Conservation (phyloP, 2,888 invertebrate species). For the Drosophila austrosaltans region DNA sequence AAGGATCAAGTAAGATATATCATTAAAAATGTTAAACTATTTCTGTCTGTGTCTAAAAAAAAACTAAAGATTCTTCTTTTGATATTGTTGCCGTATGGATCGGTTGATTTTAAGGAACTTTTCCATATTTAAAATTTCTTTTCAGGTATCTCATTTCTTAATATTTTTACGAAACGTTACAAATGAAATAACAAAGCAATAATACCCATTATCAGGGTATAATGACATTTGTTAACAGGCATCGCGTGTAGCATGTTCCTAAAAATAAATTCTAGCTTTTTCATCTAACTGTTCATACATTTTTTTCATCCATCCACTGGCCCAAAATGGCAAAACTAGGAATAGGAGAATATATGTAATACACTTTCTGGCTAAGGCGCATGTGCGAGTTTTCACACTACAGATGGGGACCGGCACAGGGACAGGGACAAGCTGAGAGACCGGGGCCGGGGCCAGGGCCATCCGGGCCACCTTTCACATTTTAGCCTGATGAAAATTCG, state of each 20-base stretch:
- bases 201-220: neutral
- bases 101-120: too few species aligned
- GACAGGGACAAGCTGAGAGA: neutral
- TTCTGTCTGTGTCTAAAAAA: too few species aligned
- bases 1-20: too few species aligned
- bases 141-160: neutral
- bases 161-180: neutral
- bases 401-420: neutral
- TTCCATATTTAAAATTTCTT: too few species aligned
- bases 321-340: neutral
- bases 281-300: slow-evolving; percentile 15
- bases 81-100: too few species aligned
- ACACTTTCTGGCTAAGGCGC: slow-evolving; percentile 40
- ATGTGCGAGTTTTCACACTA: slow-evolving; percentile 52
- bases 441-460: slow-evolving; percentile 6
- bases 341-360: slow-evolving; percentile 9
- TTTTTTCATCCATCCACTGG: slow-evolving; percentile 29
- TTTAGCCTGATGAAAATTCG: slow-evolving; percentile 32
- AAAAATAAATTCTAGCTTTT: slow-evolving; percentile 25
- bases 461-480: slow-evolving; percentile 34
- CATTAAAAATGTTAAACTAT: too few species aligned
- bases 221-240: slow-evolving; percentile 39
- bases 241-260: slow-evolving; percentile 42
- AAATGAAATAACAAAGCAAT: neutral
- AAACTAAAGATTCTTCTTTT: too few species aligned